Conservation (phyloP, 2,888 invertebrate species). For the Dicyrtomina minuta region DNA sequence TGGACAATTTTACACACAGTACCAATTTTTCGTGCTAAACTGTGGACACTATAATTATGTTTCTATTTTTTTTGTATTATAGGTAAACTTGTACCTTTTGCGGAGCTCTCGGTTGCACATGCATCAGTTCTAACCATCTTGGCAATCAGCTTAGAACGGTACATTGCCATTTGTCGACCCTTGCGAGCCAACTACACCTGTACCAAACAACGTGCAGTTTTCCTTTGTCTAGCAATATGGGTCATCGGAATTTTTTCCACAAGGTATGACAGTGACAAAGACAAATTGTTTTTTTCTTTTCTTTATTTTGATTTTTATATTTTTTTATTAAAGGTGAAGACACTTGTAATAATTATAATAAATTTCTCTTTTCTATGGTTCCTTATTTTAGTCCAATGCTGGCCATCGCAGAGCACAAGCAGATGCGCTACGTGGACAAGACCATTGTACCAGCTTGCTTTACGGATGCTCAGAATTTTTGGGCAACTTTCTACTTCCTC, state of each 20-base stretch:
- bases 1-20: too few relatives aligned
- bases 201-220: conserved; percentile 56
- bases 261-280: conserved; percentile 48
- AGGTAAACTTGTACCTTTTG: conserved; percentile 91
- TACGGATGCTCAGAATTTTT: conserved; percentile 74
- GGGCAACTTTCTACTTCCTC: conserved; percentile 78
- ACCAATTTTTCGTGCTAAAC: too few relatives aligned
- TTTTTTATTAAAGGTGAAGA: background rate
- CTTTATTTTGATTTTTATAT: conserved; percentile 1
- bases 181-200: conserved; percentile 57
- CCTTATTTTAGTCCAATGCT: conserved; percentile 74
- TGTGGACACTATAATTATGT: too few relatives aligned
- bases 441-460: conserved; percentile 69
- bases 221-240: conserved; percentile 57
- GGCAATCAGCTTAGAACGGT: conserved; percentile 87
- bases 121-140: conserved; percentile 89
- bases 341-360: background rate
- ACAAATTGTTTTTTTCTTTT: background rate
- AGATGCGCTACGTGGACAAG: conserved; percentile 71
- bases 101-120: conserved; percentile 87
- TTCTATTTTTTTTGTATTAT: too few relatives aligned
- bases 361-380: background rate
- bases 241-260: conserved; percentile 55
- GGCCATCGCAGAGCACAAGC: conserved; percentile 72
- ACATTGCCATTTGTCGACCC: conserved; percentile 59